These are phyloP conservation scores for Apamea anceps DNA, from an alignment of 2,888 invertebrate species.

Conservation along the genomic window DNA sequence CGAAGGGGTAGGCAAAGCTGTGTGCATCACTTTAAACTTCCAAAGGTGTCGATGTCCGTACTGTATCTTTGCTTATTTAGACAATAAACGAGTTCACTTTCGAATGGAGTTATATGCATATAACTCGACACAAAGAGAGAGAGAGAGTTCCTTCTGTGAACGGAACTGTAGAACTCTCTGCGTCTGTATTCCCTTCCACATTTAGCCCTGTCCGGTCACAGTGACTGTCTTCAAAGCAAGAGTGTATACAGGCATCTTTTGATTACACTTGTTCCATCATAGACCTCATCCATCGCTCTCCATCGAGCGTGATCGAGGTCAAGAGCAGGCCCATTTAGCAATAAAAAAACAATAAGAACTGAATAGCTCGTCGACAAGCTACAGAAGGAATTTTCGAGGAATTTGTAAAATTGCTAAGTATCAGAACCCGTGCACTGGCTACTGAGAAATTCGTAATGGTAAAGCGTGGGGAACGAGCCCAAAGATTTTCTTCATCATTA, in stretches of 20 bases:
- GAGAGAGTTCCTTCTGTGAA: not conserved
- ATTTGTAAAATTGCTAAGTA: conserved; percentile 1
- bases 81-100: not conserved
- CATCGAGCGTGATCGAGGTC: too few relatives aligned
- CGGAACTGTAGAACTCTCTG: too few relatives aligned
- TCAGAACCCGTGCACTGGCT: not conserved
- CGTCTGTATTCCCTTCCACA: too few relatives aligned
- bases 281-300: too few relatives aligned
- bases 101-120: not conserved
- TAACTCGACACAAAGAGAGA: too few relatives aligned
- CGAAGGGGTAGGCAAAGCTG: too few relatives aligned
- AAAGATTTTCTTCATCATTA: not conserved
- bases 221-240: too few relatives aligned
- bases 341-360: not conserved
- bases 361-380: not conserved
- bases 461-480: not conserved
- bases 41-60: not conserved
- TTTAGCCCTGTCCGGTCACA: too few relatives aligned
- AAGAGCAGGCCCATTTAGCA: too few relatives aligned
- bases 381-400: not conserved
- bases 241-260: too few relatives aligned
- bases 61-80: not conserved
- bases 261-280: too few relatives aligned
- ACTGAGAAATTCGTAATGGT: not conserved
- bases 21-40: not conserved